These are phyloP conservation scores for Aphaenogaster floridana DNA, from an alignment of 1,140 invertebrate species.

Conservation along the genomic window DNA sequence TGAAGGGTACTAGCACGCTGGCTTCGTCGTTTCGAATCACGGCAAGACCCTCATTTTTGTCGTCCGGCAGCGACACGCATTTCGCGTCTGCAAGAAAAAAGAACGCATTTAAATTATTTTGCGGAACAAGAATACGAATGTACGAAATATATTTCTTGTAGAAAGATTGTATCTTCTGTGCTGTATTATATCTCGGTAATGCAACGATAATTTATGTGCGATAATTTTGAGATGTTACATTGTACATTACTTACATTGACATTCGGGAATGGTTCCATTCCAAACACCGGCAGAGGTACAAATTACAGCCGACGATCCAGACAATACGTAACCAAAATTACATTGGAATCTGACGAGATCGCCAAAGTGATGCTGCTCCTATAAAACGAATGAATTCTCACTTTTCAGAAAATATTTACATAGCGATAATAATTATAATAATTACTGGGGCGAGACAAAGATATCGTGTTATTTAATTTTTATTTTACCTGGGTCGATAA, in stretches of 20 bases:
- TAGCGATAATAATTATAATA: neutral
- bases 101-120: neutral
- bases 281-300: conserved; percentile 97
- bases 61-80: conserved; percentile 95
- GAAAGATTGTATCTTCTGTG: neutral
- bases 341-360: conserved; percentile 97
- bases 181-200: too few species aligned
- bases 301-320: conserved; percentile 93
- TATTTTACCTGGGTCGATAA: conserved; percentile 91
- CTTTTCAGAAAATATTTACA: neutral
- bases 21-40: conserved; percentile 92
- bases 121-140: neutral
- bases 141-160: neutral
- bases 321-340: conserved; percentile 97
- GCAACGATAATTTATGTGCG: neutral
- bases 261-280: conserved; percentile 97
- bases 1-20: conserved; percentile 94
- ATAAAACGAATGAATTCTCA: conserved; percentile 57
- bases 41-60: conserved; percentile 94
- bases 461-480: neutral
- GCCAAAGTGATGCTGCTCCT: conserved; percentile 94
- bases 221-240: neutral
- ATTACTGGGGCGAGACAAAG: neutral
- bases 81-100: conserved; percentile 91
- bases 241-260: conserved; percentile 91